Evolutionary conservation across 2,888 invertebrate genomes (phyloP), one percentile per base, ranked within the genome.

Genomic region (Sphecodes monilicornis): DNA sequence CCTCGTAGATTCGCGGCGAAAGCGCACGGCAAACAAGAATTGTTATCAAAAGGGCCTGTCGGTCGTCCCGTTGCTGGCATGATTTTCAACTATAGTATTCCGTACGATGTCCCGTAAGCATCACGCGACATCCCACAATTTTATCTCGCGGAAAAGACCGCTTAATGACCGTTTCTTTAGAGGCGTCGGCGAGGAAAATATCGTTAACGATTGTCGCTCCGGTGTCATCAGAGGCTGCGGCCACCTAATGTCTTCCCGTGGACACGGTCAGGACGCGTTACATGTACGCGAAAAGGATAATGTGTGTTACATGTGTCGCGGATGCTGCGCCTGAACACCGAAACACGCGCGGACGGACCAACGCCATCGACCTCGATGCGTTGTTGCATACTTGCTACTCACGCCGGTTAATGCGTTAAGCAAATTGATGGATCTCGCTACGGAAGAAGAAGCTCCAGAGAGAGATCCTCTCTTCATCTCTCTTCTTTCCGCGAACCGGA

Each of bases 391-490:
- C 66, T 72, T 68, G 76, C 76, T 57, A 83, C 82, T 82, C 83
- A 72, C 43, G 83, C 46, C 72, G 72, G 39, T 82, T 82, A 82
- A 83, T 76, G 41, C 39, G 83, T 83, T 60, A 57, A 68, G 68
- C 72, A 72, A 82, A 83, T 76, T 82, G 83, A 83, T 72, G 83
- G 57, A 82, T 76, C 11, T 22, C 29, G 83, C 22, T 50, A n/a
- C 50, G 22, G 50, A 10, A n/a, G 32, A 68, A 72, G 72, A 76
- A 72, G 82, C 13, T 50, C 50, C 10, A 43, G 26, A 26, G 13
- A 70, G 13, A 4, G 13, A 41, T 50, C 50, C 70, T 22, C 70
- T 22, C 8, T 39, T 8, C 18, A 0, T 50, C 46, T 8, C 50
- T n/a, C 50, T n/a, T 3, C 10, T 50, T 50, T n/a, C 5, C 22